A percentile compares a stretch with the other conserved stretches of the same genome.
Evolutionary conservation across 1,140 invertebrate genomes (phyloP).

Genomic region (Potamilus streckersoni): DNA sequence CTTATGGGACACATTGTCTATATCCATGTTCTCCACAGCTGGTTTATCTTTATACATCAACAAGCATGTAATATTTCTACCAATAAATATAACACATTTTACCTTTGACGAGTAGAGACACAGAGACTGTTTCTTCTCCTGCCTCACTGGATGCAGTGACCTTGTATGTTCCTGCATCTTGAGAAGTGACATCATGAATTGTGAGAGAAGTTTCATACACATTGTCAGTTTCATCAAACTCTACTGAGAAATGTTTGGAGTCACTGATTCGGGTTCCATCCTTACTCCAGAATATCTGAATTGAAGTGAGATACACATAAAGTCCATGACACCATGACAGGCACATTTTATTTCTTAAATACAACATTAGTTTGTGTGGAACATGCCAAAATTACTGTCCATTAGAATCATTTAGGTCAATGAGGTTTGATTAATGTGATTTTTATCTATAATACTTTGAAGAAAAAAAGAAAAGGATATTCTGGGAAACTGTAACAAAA

Average conservation of each 20-base stretch:
- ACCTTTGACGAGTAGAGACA: conserved; percentile 63
- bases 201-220: conserved; percentile 43
- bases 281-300: conserved; percentile 46
- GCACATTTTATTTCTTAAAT: too few species aligned
- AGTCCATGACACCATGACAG: too few species aligned
- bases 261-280: conserved; percentile 23
- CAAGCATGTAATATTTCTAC: background rate
- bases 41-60: conserved; percentile 10
- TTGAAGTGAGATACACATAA: too few species aligned
- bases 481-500: too few species aligned
- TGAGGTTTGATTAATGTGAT: too few species aligned
- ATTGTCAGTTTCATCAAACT: conserved; percentile 41
- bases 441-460: too few species aligned
- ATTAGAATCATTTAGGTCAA: too few species aligned
- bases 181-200: conserved; percentile 92
- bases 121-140: conserved; percentile 65
- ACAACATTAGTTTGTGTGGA: too few species aligned
- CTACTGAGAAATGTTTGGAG: conserved; percentile 1
- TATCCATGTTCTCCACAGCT: background rate
- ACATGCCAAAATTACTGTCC: too few species aligned
- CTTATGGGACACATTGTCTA: too few species aligned
- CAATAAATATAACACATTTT: conserved; percentile 64
- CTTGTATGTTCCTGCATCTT: conserved; percentile 94
- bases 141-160: conserved; percentile 85
- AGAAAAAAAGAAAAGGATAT: too few species aligned